A percentile compares a stretch with the other conserved stretches of the same genome.
Evolutionary conservation across 2,797 vertebrate species (phyloP).

Genomic region (Sciurus carolinensis): DNA sequence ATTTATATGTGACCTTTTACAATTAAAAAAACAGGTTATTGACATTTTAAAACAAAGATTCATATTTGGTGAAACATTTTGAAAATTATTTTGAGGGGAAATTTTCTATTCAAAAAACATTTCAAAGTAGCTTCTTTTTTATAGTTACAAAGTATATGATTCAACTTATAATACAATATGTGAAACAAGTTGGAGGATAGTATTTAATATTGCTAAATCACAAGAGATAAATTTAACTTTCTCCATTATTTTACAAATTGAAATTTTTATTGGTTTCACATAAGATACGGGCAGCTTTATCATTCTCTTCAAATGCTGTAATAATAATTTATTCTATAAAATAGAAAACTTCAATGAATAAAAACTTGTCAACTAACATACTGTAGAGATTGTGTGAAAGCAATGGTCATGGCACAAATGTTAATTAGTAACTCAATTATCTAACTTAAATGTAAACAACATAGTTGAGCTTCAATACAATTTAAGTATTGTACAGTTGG

Average conservation of each 20-base stretch:
- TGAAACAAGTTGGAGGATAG: slow-evolving; percentile 30
- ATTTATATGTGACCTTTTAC: slow-evolving; percentile 30
- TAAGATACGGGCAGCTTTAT: neutral
- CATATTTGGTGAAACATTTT: slow-evolving; percentile 59
- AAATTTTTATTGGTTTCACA: slow-evolving; percentile 56
- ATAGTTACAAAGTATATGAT: slow-evolving; percentile 22
- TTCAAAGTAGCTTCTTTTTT: slow-evolving; percentile 38
- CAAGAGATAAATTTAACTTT: slow-evolving; percentile 63
- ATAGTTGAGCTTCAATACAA: slow-evolving; percentile 14
- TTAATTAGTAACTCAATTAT: slow-evolving; percentile 67
- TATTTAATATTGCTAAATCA: slow-evolving; percentile 60
- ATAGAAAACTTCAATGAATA: slow-evolving; percentile 58
- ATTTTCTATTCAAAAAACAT: slow-evolving; percentile 59
- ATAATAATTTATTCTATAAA: slow-evolving; percentile 56
- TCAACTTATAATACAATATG: slow-evolving; percentile 43
- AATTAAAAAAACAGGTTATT: slow-evolving; percentile 45
- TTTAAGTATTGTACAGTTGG: neutral
- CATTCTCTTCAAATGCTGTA: slow-evolving; percentile 67
- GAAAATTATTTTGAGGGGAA: slow-evolving; percentile 31
- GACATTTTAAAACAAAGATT: slow-evolving; percentile 32
- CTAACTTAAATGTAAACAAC: slow-evolving; percentile 39
- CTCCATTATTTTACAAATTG: slow-evolving; percentile 37
- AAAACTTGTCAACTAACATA: slow-evolving; percentile 43
- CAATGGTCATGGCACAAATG: slow-evolving; percentile 9
- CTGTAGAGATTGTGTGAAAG: neutral